phyloP scores from a whole-genome alignment of 2,888 invertebrate genomes.

The Melanargia galathea region DNA sequence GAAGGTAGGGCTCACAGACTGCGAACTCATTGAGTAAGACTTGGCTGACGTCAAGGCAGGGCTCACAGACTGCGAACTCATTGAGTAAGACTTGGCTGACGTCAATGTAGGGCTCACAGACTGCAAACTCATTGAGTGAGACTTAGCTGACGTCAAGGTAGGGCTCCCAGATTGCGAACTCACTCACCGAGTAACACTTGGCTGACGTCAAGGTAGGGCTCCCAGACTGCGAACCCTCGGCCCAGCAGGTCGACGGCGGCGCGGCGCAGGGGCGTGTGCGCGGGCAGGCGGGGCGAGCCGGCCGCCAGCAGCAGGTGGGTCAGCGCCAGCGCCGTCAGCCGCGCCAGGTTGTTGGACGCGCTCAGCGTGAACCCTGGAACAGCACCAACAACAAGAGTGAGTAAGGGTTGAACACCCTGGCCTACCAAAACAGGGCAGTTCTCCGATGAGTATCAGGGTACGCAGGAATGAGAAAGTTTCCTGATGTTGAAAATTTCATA shows the following conservation, averaged over 20 bases:
- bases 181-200: constrained; percentile 65
- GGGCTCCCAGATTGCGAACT: constrained; percentile 70
- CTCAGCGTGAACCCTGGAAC: constrained; percentile 67
- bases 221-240: constrained; percentile 99
- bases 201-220: constrained; percentile 88
- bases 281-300: constrained; percentile 91
- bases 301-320: constrained; percentile 95
- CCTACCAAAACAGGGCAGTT: no score
- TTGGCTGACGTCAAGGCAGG: constrained; percentile 85
- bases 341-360: constrained; percentile 92
- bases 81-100: constrained; percentile 70
- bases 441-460: no score
- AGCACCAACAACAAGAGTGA: no score
- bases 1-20: not conserved
- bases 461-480: no score
- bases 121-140: constrained; percentile 47
- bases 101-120: constrained; percentile 85
- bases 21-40: constrained; percentile 60
- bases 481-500: no score
- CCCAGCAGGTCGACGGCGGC: constrained; percentile 99
- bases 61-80: constrained; percentile 56
- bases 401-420: no score
- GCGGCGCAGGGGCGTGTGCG: constrained; percentile 95
- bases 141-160: constrained; percentile 83
- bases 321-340: constrained; percentile 96